phyloP scores from a whole-genome alignment of 2,797 vertebrate genomes.

The Acanthurus lineatus region DNA sequence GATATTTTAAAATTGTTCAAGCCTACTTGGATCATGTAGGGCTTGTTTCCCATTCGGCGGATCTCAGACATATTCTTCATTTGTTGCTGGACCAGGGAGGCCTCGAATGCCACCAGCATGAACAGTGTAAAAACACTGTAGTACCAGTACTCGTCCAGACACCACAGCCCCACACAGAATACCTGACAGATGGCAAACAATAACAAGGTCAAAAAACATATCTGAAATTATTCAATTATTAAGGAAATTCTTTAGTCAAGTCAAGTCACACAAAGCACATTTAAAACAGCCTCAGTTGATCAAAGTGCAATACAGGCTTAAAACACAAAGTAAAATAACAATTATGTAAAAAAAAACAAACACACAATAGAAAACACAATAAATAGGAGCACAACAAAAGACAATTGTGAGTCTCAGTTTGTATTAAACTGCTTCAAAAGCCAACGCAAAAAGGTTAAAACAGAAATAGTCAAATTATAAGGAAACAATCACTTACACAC shows the following conservation, averaged over 20 bases:
- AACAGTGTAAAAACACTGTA: conserved; percentile 98
- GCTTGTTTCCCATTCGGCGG: conserved; percentile 96
- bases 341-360: too few relatives aligned
- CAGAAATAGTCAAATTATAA: background rate
- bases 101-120: conserved; percentile 98
- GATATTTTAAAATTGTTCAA: background rate
- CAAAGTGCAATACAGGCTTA: too few relatives aligned
- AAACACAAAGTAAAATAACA: too few relatives aligned
- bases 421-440: too few relatives aligned
- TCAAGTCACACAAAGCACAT: background rate
- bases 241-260: background rate
- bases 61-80: conserved; percentile 98
- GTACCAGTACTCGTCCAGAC: conserved; percentile 98
- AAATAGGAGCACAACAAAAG: too few relatives aligned
- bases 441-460: background rate
- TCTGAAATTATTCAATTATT: background rate
- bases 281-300: background rate
- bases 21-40: conserved; percentile 94
- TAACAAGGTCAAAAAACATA: background rate
- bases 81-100: conserved; percentile 97
- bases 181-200: conserved; percentile 83
- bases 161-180: conserved; percentile 97
- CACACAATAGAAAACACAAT: too few relatives aligned
- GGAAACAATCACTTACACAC: background rate
- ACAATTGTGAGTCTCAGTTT: too few relatives aligned